Evolutionary conservation across 37 sponge, comb jelly and placozoan species (phyloP), one percentile per base, ranked within the genome.

Genomic region (Cliona cf. orientalis): DNA sequence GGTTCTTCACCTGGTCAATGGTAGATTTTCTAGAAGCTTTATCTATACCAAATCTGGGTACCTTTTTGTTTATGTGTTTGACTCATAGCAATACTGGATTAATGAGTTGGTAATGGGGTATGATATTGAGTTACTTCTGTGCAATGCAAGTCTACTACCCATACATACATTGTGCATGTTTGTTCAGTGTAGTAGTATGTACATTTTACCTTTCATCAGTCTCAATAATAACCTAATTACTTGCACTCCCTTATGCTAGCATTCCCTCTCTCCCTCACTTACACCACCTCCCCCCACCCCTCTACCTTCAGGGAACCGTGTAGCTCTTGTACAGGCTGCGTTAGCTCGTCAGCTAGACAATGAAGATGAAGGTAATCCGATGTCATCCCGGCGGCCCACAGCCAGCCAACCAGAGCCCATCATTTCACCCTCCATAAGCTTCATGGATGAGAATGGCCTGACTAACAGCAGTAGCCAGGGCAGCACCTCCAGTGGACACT

Each of bases 241-340:
- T n/a, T n/a, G n/a, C 32, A 39, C 38, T 57, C 35, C 2, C 1
- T 57, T 29, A 25, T 29, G 17, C 42, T 34, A 12, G 22, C 23
- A 22, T 37, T 70, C 38, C 37, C 42, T 29, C 38, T 70, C 42
- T 70, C 38, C 9, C 71, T 70, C 38, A 22, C 71, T 70, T 9
- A 22, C 71, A 37, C 38, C 36, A 37, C 36, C 36, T 2, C 23
- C 25, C 14, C 29, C 25, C 7, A 2, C 46, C 71, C 71, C 46
- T 7, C 71, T 1, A 22, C 34, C 37, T 32, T 23, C 66, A 84
- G 85, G 70, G 21, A 71, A 46, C 9, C 77, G 77, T 33, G 71
- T 61, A 31, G 79, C 79, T 12, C 79, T 79, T 5, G 86, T 78
- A 0, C 79, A 78, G 62, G 86, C 78, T 56, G 86, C 86, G 14